Evolutionary conservation across 2,888 invertebrate species (phyloP).

Genomic region (Arctia plantaginis): DNA sequence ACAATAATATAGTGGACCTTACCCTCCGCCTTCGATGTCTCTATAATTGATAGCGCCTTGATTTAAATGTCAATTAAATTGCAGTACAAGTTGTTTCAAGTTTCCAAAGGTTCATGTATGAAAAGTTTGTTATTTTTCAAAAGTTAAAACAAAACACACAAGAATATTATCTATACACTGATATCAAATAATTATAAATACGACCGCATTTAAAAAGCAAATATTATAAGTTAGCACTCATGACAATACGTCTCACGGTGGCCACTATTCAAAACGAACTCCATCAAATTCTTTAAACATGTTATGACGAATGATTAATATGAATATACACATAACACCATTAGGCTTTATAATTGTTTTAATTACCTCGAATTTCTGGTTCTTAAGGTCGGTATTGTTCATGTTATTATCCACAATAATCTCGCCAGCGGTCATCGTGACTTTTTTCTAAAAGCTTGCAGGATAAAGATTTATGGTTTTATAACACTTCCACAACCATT

Average conservation of each 20-base stretch:
- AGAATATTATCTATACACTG: background rate
- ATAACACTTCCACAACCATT: conserved; percentile 23
- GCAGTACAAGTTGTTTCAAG: background rate
- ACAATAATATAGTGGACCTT: background rate
- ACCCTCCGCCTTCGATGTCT: background rate
- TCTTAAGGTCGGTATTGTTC: conserved; percentile 70
- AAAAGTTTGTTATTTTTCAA: background rate
- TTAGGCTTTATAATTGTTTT: background rate
- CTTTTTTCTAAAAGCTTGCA: background rate
- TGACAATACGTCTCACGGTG: background rate
- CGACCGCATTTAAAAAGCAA: background rate
- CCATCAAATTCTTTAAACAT: background rate
- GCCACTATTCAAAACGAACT: background rate
- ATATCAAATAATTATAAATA: background rate
- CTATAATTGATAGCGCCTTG: background rate
- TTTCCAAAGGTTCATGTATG: background rate
- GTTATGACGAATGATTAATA: background rate
- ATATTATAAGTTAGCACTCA: background rate
- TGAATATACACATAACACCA: background rate
- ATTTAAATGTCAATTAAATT: background rate
- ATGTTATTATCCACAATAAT: conserved; percentile 72
- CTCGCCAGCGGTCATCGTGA: conserved; percentile 67
- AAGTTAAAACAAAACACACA: background rate
- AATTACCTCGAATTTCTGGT: conserved; percentile 63
- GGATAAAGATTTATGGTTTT: background rate